A percentile compares a stretch with the other conserved stretches of the same genome.
Conservation (phyloP, 2,113 vertebrate genomes). For the Pelodiscus sinensis region DNA sequence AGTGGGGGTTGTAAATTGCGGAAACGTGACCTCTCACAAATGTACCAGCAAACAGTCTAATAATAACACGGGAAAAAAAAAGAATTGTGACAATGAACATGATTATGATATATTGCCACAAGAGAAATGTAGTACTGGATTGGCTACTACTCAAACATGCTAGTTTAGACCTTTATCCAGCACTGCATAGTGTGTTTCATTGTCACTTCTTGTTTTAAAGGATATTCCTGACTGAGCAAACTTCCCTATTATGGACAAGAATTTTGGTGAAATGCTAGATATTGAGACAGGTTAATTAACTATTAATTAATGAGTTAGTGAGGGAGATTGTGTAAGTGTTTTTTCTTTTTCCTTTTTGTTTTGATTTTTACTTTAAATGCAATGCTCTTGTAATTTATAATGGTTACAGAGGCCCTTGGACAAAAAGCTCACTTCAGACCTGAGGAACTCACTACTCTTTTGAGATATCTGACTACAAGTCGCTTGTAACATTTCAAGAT, state of each 20-base stretch:
- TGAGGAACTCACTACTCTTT: not conserved
- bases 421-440: not conserved
- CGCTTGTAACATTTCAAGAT: not conserved
- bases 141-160: not conserved
- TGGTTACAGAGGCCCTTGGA: not conserved
- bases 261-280: not conserved
- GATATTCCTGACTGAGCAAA: not conserved
- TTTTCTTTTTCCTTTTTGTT: not conserved
- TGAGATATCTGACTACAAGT: not conserved
- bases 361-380: not conserved
- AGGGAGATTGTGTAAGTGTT: not conserved
- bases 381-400: not conserved
- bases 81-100: not conserved
- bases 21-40: not conserved
- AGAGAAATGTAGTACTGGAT: not conserved
- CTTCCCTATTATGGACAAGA: not conserved
- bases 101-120: not conserved
- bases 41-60: not conserved
- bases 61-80: not conserved
- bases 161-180: not conserved
- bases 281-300: not conserved
- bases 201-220: not conserved
- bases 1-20: not conserved
- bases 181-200: not conserved
- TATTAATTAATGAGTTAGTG: not conserved